Conservation (phyloP, 2,113 vertebrate genomes). For the Taxidea taxus region DNA sequence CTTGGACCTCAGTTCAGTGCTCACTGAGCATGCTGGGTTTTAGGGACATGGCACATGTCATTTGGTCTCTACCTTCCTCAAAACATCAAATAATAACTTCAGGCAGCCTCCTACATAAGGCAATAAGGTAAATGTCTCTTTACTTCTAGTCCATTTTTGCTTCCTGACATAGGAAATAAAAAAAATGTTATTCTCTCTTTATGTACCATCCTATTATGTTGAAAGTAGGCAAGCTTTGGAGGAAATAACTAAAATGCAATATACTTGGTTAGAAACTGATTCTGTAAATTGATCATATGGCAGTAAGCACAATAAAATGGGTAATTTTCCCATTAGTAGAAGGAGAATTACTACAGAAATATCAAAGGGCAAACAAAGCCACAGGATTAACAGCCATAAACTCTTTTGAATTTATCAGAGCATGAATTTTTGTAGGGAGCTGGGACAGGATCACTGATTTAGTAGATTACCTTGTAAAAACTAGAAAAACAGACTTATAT, state of each 20-base stretch:
- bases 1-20: background rate
- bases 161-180: background rate
- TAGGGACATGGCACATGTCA: background rate
- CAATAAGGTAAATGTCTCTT: background rate
- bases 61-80: background rate
- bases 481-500: background rate
- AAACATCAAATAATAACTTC: background rate
- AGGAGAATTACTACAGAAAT: conserved; percentile 14
- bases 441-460: conserved; percentile 29
- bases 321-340: background rate
- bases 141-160: background rate
- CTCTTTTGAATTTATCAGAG: conserved; percentile 23
- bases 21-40: background rate
- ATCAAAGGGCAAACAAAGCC: conserved; percentile 25
- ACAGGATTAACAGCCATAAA: conserved; percentile 4
- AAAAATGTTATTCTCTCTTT: background rate
- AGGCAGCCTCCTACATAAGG: background rate
- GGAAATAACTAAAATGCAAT: conserved; percentile 2
- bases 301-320: conserved; percentile 29
- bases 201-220: background rate
- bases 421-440: conserved; percentile 28
- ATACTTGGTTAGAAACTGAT: conserved; percentile 36
- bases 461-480: conserved; percentile 44
- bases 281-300: conserved; percentile 27
- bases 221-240: background rate